Evolutionary conservation across 1,140 invertebrate species (phyloP), one percentile per base, ranked within the genome.

Genomic region (Artemia franciscana): DNA sequence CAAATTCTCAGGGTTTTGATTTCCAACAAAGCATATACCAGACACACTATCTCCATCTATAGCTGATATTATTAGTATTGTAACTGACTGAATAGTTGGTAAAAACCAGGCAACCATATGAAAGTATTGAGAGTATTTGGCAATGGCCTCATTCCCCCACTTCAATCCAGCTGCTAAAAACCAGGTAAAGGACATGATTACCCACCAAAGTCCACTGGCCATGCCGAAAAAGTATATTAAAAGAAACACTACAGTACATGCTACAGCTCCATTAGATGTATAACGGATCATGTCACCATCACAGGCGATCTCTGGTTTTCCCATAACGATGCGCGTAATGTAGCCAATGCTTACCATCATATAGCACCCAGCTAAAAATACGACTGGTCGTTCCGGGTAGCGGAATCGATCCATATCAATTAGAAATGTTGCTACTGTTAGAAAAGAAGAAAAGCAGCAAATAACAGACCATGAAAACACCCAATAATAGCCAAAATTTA

Each of bases 61-160:
- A 1, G 87, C 86, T 1, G 82, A 81, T 39, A 85, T 80, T 1
- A 87, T 71, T 3, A 92, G 74, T 0, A 89, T 86, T 57, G 84
- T 82, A 0, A 91, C 81, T 1, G 86, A 89, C 73, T 92, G 86
- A 0, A 91, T 77, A 56, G 86, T 84, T 0, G 90, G 90, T 5
- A 89, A 79, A 0, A 90, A 70, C 90, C 91, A 94, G 0, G 90
- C 89, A 0, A 86, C 84, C 58, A 93, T 72, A 73, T 95, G 91
- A 75, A 93, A 95, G 72, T 91, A 92, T 67, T 87, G 83, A 5
- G 92, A 88, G 73, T 95, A 91, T 26, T 88, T 86, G 4, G 90
- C 86, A 67, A 98, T 97, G 4, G 90, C 91, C 75, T 95, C 91
- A 72, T 90, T 91, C 63, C 89, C 87, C 91, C 91, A 95, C 70